A percentile compares a stretch with the other conserved stretches of the same genome.
phyloP scores from a whole-genome alignment of 2,888 invertebrate species.

The Therioaphis trifolii region DNA sequence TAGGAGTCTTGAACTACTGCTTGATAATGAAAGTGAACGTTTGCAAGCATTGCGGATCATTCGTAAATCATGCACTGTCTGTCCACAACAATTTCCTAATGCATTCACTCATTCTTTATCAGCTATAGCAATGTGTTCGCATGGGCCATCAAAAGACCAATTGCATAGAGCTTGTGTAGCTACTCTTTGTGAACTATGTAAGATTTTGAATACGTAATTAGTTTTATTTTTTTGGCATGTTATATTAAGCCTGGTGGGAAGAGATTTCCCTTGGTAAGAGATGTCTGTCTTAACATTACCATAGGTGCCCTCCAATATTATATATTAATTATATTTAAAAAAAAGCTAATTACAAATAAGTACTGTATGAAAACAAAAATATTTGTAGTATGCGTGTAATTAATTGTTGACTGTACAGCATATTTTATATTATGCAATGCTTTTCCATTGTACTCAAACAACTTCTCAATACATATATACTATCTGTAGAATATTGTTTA shows the following conservation, averaged over 20 bases:
- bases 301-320: too few species aligned
- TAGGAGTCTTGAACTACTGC: slow-evolving; percentile 89
- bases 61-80: slow-evolving; percentile 75
- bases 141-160: slow-evolving; percentile 77
- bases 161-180: slow-evolving; percentile 87
- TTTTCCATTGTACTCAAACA: too few species aligned
- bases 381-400: too few species aligned
- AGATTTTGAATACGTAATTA: slow-evolving; percentile 40
- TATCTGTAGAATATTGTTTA: background rate
- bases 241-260: too few species aligned
- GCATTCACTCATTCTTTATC: slow-evolving; percentile 84
- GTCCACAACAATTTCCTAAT: slow-evolving; percentile 78
- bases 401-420: too few species aligned
- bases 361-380: too few species aligned
- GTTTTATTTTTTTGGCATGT: background rate
- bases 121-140: slow-evolving; percentile 74
- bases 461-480: too few species aligned
- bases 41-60: slow-evolving; percentile 91
- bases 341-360: too few species aligned
- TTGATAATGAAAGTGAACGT: slow-evolving; percentile 84
- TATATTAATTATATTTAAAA: too few species aligned
- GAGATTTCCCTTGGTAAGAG: too few species aligned
- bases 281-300: too few species aligned
- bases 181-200: slow-evolving; percentile 82
- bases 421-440: too few species aligned